Conservation (phyloP, 2,888 invertebrate species). For the Stenichneumon culpator region DNA sequence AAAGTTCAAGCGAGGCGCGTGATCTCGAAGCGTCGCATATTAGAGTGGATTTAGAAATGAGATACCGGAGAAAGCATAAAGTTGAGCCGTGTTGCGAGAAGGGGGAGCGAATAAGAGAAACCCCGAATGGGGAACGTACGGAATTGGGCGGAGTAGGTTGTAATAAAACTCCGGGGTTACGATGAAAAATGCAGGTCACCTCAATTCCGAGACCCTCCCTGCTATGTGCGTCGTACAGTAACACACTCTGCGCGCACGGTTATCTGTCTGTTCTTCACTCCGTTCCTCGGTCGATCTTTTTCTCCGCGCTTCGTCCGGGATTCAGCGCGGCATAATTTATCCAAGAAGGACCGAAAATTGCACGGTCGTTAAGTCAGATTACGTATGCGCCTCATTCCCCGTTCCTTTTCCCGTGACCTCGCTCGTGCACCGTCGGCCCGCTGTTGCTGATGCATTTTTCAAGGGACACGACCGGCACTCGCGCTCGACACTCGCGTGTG, state of each 20-base stretch:
- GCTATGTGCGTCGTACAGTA: neutral
- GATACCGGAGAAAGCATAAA: slow-evolving; percentile 15
- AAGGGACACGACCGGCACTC: neutral
- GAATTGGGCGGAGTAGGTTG: slow-evolving; percentile 27
- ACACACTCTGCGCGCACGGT: neutral
- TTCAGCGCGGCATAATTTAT: slow-evolving; percentile 37
- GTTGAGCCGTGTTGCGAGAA: neutral
- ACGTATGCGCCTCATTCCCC: slow-evolving; percentile 16
- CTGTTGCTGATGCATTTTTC: slow-evolving; percentile 40
- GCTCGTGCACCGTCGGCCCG: neutral
- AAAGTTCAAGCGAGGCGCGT: neutral
- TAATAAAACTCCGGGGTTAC: slow-evolving; percentile 37
- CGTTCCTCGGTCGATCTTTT: neutral
- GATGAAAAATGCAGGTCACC: slow-evolving; percentile 49
- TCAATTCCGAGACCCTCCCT: slow-evolving; percentile 16
- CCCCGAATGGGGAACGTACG: slow-evolving; percentile 22
- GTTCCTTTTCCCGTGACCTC: neutral
- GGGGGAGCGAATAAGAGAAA: neutral
- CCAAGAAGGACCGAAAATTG: slow-evolving; percentile 31
- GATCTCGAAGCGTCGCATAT: slow-evolving; percentile 7
- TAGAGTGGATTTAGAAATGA: slow-evolving; percentile 6
- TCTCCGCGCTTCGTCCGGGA: slow-evolving; percentile 14
- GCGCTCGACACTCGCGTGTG: neutral
- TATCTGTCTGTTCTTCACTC: neutral
- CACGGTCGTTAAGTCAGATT: slow-evolving; percentile 41